These are phyloP conservation scores for Steinernema hermaphroditum DNA, from an alignment of 2,888 invertebrate genomes.

Conservation along the genomic window DNA sequence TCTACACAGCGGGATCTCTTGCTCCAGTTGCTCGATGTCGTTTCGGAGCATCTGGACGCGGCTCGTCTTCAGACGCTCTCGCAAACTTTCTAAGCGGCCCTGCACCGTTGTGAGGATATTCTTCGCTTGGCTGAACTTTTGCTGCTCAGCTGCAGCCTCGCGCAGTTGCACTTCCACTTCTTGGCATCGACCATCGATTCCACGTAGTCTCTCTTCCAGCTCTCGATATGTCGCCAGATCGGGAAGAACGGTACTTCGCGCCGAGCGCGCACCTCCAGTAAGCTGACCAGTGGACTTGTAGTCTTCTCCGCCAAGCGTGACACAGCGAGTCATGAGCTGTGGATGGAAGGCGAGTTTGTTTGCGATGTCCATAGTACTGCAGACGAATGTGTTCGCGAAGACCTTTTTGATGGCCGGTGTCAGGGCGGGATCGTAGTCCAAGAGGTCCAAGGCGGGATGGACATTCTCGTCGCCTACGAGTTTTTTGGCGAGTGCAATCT, in stretches of 20 bases:
- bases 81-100: slow-evolving; percentile 38
- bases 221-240: not conserved
- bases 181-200: not conserved
- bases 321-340: slow-evolving; percentile 68
- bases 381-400: slow-evolving; percentile 84
- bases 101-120: slow-evolving; percentile 26
- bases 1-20: slow-evolving; percentile 32
- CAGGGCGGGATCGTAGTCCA: slow-evolving; percentile 66
- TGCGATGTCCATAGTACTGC: slow-evolving; percentile 77
- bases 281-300: slow-evolving; percentile 87
- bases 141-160: not conserved
- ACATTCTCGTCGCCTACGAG: slow-evolving; percentile 49
- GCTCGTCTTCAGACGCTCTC: slow-evolving; percentile 44
- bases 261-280: slow-evolving; percentile 74
- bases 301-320: slow-evolving; percentile 88
- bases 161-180: not conserved
- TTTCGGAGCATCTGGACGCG: slow-evolving; percentile 44
- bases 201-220: not conserved
- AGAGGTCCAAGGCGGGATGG: slow-evolving; percentile 43
- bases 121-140: slow-evolving; percentile 36
- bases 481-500: slow-evolving; percentile 72
- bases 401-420: slow-evolving; percentile 82
- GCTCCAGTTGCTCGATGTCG: slow-evolving; percentile 41
- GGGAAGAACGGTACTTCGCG: not conserved
- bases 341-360: slow-evolving; percentile 79